Conservation (phyloP, 2,797 vertebrate genomes). For the Pithecia hirsuta region DNA sequence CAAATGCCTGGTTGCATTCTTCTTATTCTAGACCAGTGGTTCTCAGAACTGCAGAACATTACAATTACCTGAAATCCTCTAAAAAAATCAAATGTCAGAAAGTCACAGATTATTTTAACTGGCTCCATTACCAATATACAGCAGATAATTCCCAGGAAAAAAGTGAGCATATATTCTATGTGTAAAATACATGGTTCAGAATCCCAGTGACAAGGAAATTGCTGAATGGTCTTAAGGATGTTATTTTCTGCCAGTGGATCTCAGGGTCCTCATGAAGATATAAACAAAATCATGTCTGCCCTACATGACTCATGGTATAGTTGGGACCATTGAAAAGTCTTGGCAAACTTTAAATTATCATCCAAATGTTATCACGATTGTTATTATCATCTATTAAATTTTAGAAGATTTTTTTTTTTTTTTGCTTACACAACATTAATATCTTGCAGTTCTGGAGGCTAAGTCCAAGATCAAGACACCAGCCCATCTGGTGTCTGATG, state of each 20-base stretch:
- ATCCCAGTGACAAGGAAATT: background rate
- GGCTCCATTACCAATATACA: accelerated
- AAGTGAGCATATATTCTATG: background rate
- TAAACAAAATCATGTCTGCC: background rate
- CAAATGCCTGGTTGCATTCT: background rate
- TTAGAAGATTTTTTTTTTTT: background rate
- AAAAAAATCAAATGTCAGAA: background rate
- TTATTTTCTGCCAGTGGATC: background rate
- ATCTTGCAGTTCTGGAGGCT: too few relatives aligned
- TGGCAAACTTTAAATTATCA: background rate
- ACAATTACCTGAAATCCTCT: background rate
- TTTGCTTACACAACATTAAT: too few relatives aligned
- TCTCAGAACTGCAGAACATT: background rate
- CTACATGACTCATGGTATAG: background rate
- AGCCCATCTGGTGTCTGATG: too few relatives aligned
- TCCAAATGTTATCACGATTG: background rate
- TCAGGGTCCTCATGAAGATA: background rate
- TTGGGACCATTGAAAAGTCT: background rate
- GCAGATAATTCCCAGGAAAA: background rate
- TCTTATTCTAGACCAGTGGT: background rate
- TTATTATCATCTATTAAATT: background rate
- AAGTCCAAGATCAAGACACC: too few relatives aligned
- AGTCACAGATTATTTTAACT: background rate
- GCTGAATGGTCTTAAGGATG: background rate
- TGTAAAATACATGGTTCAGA: background rate